phyloP scores from a whole-genome alignment of 2,113 vertebrate species.

The Cheilinus undulatus region DNA sequence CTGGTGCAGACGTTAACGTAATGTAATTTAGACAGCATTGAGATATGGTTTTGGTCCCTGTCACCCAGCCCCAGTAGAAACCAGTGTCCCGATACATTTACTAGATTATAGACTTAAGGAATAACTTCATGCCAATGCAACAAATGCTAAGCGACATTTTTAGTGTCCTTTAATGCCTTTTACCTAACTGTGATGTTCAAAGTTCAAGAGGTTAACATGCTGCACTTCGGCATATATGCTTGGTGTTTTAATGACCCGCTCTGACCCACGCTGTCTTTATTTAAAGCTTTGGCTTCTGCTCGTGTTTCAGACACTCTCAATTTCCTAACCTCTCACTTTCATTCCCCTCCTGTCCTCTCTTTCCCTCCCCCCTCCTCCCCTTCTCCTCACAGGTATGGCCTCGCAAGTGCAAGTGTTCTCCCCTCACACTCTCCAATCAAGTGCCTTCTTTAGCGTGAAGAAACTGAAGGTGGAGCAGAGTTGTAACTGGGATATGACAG shows the following conservation, averaged over 20 bases:
- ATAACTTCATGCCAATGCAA: slow-evolving; percentile 4
- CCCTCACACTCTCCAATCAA: slow-evolving; percentile 97
- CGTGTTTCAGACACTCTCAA: slow-evolving; percentile 80
- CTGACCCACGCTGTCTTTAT: slow-evolving; percentile 78
- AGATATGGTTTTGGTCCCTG: no score
- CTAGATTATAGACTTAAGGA: no score
- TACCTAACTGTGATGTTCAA: slow-evolving; percentile 15
- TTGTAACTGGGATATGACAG: slow-evolving; percentile 99
- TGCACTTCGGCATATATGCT: slow-evolving; percentile 38
- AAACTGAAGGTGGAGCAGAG: slow-evolving; percentile 99
- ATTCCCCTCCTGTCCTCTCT: slow-evolving; percentile 50
- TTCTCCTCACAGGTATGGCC: slow-evolving; percentile 92
- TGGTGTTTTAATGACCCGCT: slow-evolving; percentile 68
- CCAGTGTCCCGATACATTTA: no score
- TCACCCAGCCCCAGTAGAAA: no score
- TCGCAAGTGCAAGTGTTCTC: slow-evolving; percentile 99
- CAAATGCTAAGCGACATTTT: slow-evolving; percentile 18
- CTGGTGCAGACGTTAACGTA: no score
- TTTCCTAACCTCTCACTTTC: slow-evolving; percentile 80
- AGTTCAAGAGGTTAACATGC: slow-evolving; percentile 28
- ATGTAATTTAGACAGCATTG: no score
- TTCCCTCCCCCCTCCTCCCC: slow-evolving; percentile 52
- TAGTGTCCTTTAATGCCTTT: slow-evolving; percentile 8
- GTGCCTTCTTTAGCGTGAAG: slow-evolving; percentile 99
- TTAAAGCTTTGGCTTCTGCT: slow-evolving; percentile 76